These are phyloP conservation scores for Leucoraja ocellata DNA, from an alignment of 2,797 vertebrate species.

Conservation along the genomic window DNA sequence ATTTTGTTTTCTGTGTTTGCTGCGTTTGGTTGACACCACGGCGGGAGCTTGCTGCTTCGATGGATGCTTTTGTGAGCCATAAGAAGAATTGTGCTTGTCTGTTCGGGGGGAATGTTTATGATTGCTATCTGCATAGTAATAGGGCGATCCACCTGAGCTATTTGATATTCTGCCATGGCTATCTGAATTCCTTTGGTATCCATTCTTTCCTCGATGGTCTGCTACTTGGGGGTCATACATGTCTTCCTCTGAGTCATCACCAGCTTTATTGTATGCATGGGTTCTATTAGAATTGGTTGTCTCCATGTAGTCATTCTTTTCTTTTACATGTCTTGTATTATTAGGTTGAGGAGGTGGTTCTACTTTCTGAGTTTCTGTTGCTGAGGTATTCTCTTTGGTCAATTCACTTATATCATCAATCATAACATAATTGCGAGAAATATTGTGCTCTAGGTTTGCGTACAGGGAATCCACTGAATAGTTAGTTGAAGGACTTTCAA, in stretches of 20 bases:
- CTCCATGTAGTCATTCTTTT: slow-evolving; percentile 59
- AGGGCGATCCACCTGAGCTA: slow-evolving; percentile 64
- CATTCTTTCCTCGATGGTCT: slow-evolving; percentile 64
- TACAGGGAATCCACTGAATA: slow-evolving; percentile 83
- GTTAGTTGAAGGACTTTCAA: slow-evolving; percentile 72
- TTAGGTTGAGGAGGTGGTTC: slow-evolving; percentile 60
- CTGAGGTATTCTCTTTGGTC: slow-evolving; percentile 79
- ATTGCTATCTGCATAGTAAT: slow-evolving; percentile 73
- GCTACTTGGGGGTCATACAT: slow-evolving; percentile 78
- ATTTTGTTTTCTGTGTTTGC: slow-evolving; percentile 95
- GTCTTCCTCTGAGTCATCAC: slow-evolving; percentile 88
- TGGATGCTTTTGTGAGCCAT: slow-evolving; percentile 71
- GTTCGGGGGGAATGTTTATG: slow-evolving; percentile 74
- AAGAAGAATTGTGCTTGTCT: slow-evolving; percentile 65
- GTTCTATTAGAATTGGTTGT: slow-evolving; percentile 64
- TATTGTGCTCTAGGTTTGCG: slow-evolving; percentile 86
- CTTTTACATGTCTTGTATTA: slow-evolving; percentile 66
- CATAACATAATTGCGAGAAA: slow-evolving; percentile 97
- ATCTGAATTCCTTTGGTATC: slow-evolving; percentile 71
- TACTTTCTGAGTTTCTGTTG: slow-evolving; percentile 67
- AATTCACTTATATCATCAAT: slow-evolving; percentile 97
- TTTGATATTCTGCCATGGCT: slow-evolving; percentile 71
- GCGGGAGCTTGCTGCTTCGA: slow-evolving; percentile 89
- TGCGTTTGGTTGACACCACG: slow-evolving; percentile 87
- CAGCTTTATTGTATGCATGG: slow-evolving; percentile 74